Evolutionary conservation across 2,113 vertebrate species (phyloP), one percentile per base, ranked within the genome.

Genomic region (Meriones unguiculatus): DNA sequence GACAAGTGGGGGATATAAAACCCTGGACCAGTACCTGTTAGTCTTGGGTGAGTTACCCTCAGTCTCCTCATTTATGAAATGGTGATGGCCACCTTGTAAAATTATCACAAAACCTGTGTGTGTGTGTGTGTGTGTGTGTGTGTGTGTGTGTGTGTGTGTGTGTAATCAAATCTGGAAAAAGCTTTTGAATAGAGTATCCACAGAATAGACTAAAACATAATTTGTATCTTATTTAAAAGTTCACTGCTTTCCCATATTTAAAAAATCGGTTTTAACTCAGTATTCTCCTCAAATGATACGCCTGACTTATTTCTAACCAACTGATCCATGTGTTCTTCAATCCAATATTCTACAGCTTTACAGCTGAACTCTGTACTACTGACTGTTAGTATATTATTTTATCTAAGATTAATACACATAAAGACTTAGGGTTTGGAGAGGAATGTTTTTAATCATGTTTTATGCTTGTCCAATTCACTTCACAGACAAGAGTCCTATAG

Each of bases 231-330:
- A 76, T 46, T n/a, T 87, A 81, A 77, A 82, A 77, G n/a, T 11
- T 82, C 52, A 86, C 81, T 81, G 57, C 5, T 62, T 95, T 85
- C 7, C 41, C 15, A 73, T 91, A 84, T 62, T 41, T 41, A 82
- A 59, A 9, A 89, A 80, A 72, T 2, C 13, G 35, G 1, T 78
- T 81, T 92, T 35, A 90, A 87, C 25, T 28, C 18, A 30, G 28
- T 62, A 75, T 73, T 78, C 64, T 30, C 18, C n/a, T 90, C 70
- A 88, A 95, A 90, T 67, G 15, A 78, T 52, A n/a, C 28, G 32
- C 2, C 7, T 62, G 5, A 90, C 93, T 96, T 78, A 50, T 88
- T 64, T 69, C 35, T 18, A 93, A 69, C 65, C 90, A 73, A 91
- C 18, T 70, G n/a, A 82, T 41, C 50, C 18, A 7, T 14, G 15